Evolutionary conservation across 2,888 invertebrate genomes (phyloP), one percentile per base, ranked within the genome.

Genomic region (Heliconius ismenius): DNA sequence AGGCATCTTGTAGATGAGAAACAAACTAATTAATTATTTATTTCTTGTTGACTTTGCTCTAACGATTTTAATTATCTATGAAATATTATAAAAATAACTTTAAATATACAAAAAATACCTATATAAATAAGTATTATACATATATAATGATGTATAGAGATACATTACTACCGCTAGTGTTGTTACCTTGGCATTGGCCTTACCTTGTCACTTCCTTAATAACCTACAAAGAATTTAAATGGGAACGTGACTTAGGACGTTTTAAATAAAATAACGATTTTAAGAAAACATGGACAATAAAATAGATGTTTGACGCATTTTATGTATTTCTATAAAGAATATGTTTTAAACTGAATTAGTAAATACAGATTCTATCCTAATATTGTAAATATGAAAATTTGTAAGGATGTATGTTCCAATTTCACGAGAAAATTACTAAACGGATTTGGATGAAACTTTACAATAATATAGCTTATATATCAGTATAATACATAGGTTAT

Each of bases 151-250:
- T 32, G n/a, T 58, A 26, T 64, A 36, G 39, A 70, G 70, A 70
- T 70, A 70, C 54, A 24, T n/a, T 58, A 70, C 70, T n/a, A 58
- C 70, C 28, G 70, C 58, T 32, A 73, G 54, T 70, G 70, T 9
- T 58, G 70, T 58, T 70, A 26, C 79, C 78, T 79, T 78, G 79
- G 76, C 79, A 79, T 75, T 79, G 79, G 73, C 78, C 73, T 79
- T 77, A 73, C 75, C 69, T 74, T 62, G 75, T 63, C 65, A 78
- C 79, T 79, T 79, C 79, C 79, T 78, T 68, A 77, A 79, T 28
- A 65, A 74, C 64, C 69, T 69, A 69, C 54, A 32, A 70, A 70
- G 28, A 70, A 70, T 58, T 70, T 58, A 32, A 70, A 70, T 58
- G 54, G n/a, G n/a, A 32, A 58, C 70, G 70, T 70, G 32, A 58